phyloP scores from a whole-genome alignment of 2,113 vertebrate species.

The Siniperca chuatsi region DNA sequence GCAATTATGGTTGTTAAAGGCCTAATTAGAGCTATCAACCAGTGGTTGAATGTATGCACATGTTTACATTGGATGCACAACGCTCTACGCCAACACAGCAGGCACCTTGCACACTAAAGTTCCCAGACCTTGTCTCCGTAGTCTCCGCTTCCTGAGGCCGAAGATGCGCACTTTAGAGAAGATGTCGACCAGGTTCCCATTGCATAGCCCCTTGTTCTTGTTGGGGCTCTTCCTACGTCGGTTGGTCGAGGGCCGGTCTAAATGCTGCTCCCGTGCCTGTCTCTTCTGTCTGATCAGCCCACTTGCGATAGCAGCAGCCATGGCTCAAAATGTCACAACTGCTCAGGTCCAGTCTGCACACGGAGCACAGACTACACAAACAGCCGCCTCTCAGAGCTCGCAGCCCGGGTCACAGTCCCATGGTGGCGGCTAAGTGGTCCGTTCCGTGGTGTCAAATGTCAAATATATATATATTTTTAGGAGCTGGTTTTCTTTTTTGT shows the following conservation, averaged over 20 bases:
- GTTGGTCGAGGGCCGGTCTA: constrained; percentile 94
- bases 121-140: constrained; percentile 96
- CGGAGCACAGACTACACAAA: constrained; percentile 80
- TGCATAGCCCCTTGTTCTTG: constrained; percentile 97
- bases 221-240: constrained; percentile 96
- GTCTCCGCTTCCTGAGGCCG: constrained; percentile 97
- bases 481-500: constrained; percentile 51
- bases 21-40: constrained; percentile 42
- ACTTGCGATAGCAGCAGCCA: constrained; percentile 98
- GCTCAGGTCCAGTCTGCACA: constrained; percentile 77
- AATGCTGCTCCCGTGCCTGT: constrained; percentile 96
- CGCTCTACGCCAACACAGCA: constrained; percentile 19
- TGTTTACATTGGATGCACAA: constrained; percentile 32
- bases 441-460: constrained; percentile 69
- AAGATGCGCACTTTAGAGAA: constrained; percentile 99
- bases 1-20: background rate
- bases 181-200: constrained; percentile 98
- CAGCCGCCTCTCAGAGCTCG: constrained; percentile 81
- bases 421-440: constrained; percentile 72
- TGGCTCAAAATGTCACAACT: constrained; percentile 84
- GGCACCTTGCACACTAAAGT: constrained; percentile 65
- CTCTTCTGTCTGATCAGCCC: constrained; percentile 98
- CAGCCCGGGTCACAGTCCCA: constrained; percentile 84
- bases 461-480: constrained; percentile 24
- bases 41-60: constrained; percentile 39